A percentile compares a stretch with the other conserved stretches of the same genome.
These are phyloP conservation scores for Dipodomys merriami DNA, from an alignment of 2,113 vertebrate genomes.

Conservation along the genomic window DNA sequence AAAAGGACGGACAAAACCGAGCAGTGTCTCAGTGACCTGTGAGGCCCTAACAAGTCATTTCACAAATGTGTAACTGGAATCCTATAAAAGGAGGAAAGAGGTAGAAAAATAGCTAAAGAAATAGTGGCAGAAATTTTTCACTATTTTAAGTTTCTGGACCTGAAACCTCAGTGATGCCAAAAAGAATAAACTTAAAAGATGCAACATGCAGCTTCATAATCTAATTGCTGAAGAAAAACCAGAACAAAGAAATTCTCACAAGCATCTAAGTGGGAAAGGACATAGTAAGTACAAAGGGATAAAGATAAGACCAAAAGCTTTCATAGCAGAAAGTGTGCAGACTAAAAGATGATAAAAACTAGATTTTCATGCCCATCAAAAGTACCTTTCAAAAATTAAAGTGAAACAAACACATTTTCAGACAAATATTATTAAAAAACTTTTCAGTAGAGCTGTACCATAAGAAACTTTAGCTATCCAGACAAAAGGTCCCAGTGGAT, in stretches of 20 bases:
- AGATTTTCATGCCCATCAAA: background rate
- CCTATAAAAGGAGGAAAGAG: background rate
- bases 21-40: background rate
- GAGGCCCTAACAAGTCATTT: background rate
- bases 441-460: background rate
- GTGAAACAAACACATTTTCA: background rate
- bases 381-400: constrained; percentile 3
- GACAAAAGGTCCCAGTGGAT: no score
- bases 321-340: background rate
- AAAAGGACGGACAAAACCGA: background rate
- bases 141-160: background rate
- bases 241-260: constrained; percentile 30
- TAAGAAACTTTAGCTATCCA: background rate
- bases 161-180: background rate
- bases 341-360: background rate
- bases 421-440: background rate
- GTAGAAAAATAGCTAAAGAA: constrained; percentile 18
- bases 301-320: background rate
- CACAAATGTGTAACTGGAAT: background rate
- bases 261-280: background rate
- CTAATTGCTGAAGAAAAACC: background rate
- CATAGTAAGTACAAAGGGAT: background rate
- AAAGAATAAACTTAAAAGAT: background rate
- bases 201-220: background rate
- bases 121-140: background rate